Percentiles rank a stretch among this genome's conserved stretches.
Evolutionary conservation across 2,113 vertebrate species (phyloP).

Genomic region (Myocastor coypus): DNA sequence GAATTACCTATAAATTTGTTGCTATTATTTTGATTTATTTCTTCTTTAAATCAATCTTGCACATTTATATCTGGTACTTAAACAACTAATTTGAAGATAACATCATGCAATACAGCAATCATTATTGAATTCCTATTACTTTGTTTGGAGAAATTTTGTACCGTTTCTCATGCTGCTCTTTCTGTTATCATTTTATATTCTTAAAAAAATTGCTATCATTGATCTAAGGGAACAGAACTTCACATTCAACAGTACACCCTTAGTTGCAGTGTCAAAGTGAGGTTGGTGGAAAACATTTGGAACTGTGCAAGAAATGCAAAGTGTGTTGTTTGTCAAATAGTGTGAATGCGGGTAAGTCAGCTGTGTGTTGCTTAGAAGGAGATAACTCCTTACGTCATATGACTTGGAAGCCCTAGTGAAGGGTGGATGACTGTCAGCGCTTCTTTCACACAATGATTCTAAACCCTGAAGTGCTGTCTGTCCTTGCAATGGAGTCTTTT

Average conservation of each 20-base stretch:
- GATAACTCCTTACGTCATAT: background rate
- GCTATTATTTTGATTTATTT: too few relatives aligned
- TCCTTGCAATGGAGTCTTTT: background rate
- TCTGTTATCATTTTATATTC: too few relatives aligned
- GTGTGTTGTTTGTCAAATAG: background rate
- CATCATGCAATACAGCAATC: too few relatives aligned
- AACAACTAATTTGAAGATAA: too few relatives aligned
- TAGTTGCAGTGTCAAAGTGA: background rate
- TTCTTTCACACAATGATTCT: background rate
- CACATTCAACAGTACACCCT: background rate
- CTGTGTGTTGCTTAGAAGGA: background rate
- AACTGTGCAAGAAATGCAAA: background rate
- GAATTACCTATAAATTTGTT: too few relatives aligned
- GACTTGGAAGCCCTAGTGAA: background rate
- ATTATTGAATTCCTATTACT: too few relatives aligned
- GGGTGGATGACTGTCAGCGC: background rate
- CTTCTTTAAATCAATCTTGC: too few relatives aligned
- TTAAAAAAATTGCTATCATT: background rate
- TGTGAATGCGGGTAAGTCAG: background rate
- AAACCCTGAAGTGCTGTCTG: background rate
- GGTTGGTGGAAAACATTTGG: background rate
- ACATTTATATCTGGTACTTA: too few relatives aligned
- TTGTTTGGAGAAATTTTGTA: too few relatives aligned
- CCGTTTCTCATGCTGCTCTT: too few relatives aligned
- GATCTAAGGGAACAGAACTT: slow-evolving; percentile 22